These are phyloP conservation scores for Drosophila teissieri DNA, from an alignment of 1,140 invertebrate genomes.

Conservation along the genomic window DNA sequence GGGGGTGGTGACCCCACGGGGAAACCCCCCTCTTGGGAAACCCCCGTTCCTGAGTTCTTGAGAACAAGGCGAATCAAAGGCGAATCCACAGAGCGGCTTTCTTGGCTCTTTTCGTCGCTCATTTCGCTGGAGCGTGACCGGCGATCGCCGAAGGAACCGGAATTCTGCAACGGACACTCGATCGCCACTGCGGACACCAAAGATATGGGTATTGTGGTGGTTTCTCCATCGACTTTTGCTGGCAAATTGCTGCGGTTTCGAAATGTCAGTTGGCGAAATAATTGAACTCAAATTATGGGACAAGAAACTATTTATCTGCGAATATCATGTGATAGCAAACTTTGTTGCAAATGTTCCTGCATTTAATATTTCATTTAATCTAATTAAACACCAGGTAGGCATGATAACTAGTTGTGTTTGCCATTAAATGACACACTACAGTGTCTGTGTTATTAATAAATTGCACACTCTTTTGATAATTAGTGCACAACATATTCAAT, in stretches of 20 bases:
- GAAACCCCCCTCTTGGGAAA: not conserved
- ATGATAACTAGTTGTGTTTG: too few relatives aligned
- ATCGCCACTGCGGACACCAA: not conserved
- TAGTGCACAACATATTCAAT: too few relatives aligned
- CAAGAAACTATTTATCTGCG: not conserved
- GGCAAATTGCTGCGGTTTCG: constrained; percentile 19
- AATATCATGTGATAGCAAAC: not conserved
- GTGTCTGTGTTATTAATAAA: too few relatives aligned
- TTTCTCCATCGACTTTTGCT: constrained; percentile 18
- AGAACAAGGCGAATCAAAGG: constrained; percentile 37
- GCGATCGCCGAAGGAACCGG: constrained; percentile 31
- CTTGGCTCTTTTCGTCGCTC: constrained; percentile 18
- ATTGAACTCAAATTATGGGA: not conserved
- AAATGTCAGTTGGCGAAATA: constrained; percentile 9
- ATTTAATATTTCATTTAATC: too few relatives aligned
- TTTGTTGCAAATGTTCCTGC: too few relatives aligned
- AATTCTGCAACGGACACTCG: constrained; percentile 23
- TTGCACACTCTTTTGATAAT: too few relatives aligned
- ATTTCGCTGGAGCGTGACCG: constrained; percentile 36
- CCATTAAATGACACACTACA: too few relatives aligned
- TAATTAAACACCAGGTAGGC: too few relatives aligned
- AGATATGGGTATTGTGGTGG: constrained; percentile 13
- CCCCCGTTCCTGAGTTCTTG: not conserved
- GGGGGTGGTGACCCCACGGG: not conserved
- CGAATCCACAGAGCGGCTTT: constrained; percentile 29